Evolutionary conservation across 2,888 invertebrate genomes (phyloP), one percentile per base, ranked within the genome.

Genomic region (Gari tellinella): DNA sequence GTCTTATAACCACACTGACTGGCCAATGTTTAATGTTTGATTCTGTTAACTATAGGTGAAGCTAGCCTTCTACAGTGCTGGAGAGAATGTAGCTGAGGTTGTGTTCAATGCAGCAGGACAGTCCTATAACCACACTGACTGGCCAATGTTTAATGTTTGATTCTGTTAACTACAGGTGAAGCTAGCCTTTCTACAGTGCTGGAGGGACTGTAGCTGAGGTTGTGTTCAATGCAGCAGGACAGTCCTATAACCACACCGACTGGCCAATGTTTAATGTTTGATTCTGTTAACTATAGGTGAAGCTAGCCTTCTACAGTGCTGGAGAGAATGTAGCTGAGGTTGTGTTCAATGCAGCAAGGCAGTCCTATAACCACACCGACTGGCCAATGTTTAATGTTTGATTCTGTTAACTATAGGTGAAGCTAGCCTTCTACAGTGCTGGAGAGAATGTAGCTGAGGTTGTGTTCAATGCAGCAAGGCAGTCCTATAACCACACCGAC

Each of bases 231-330:
- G 75, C 63, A 8, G 41, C 41, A 19, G 60, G 52, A 12, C 37
- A 49, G 3, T 37, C 55, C 19, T 74, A 72, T 58, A 73, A 74
- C 38, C 51, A 60, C 17, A 48, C 73, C 12, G 26, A 41, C 21
- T 49, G 64, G 61, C 53, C 61, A 10, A 25, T 55, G 12, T 63
- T 62, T 25, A n/a, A 15, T 10, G 31, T n/a, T n/a, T n/a, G n/a
- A n/a, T n/a, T n/a, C n/a, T n/a, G 1, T 12, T 19, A 21, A 8
- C 43, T 60, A 2, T 41, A 73, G 78, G 72, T 78, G 10, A 78
- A 78, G 53, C 26, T 78, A n/a, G 63, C 67, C n/a, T 72, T 78
- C 26, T 70, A 64, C 48, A 52, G 40, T 37, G 73, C 52, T 21
- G 60, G 51, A 7, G 57, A 62, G 25, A 73, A 78, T 52, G 45